Conservation (phyloP, 2,113 vertebrate species). For the Megatriorchis doriae region DNA sequence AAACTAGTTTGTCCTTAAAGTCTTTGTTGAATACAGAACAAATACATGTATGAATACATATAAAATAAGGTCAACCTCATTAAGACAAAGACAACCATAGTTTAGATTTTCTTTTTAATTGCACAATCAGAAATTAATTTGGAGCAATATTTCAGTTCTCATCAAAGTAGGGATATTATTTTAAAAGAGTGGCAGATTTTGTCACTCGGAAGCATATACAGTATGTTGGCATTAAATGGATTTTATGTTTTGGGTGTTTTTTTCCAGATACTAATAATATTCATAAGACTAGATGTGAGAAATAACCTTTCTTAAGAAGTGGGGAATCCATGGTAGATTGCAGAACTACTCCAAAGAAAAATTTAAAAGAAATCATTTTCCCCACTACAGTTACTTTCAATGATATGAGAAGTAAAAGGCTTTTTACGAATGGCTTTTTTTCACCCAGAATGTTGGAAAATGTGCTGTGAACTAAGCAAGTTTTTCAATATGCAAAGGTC, state of each 20-base stretch:
- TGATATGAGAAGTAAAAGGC: background rate
- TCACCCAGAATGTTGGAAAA: background rate
- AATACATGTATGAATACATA: background rate
- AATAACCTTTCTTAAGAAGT: background rate
- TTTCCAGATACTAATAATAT: background rate
- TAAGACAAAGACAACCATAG: background rate
- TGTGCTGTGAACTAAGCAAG: background rate
- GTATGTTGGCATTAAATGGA: background rate
- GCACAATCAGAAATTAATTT: background rate
- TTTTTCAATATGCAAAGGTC: background rate
- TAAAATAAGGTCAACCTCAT: background rate
- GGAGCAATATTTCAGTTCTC: background rate
- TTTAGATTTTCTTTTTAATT: background rate
- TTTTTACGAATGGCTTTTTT: background rate
- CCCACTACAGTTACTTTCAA: background rate
- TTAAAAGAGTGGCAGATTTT: background rate
- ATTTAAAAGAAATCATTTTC: background rate
- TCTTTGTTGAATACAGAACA: background rate
- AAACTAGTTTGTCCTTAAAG: background rate
- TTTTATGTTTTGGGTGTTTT: background rate
- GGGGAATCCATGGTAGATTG: background rate
- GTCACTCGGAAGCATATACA: background rate
- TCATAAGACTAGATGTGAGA: background rate
- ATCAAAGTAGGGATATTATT: background rate
- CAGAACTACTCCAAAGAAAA: background rate